Percentiles rank a stretch among this genome's conserved stretches.
Evolutionary conservation across 2,113 vertebrate species (phyloP).

Genomic region (Reinhardtius hippoglossoides): DNA sequence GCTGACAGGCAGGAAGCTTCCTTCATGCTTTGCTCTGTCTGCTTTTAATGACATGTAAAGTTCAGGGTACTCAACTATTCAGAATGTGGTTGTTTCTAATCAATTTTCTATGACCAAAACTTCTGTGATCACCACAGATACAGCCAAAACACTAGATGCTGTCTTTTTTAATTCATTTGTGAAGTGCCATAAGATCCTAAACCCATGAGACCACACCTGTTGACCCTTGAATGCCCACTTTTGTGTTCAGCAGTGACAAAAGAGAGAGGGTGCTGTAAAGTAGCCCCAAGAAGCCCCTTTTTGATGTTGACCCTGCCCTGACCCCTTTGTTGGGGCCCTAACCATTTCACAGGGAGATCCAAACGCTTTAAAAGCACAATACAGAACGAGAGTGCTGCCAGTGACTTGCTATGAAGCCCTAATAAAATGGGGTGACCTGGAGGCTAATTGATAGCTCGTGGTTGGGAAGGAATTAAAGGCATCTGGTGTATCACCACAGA

Average conservation of each 20-base stretch:
- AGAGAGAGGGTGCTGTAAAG: conserved; percentile 74
- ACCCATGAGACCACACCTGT: conserved; percentile 75
- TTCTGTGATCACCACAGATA: background rate
- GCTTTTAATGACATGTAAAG: conserved; percentile 36
- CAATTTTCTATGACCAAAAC: conserved; percentile 3
- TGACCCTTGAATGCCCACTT: conserved; percentile 69
- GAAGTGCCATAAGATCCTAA: conserved; percentile 30
- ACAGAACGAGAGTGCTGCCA: conserved; percentile 65
- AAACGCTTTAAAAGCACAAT: conserved; percentile 75
- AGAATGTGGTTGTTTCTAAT: conserved; percentile 18
- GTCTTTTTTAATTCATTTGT: conserved; percentile 29
- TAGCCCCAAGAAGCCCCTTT: conserved; percentile 61
- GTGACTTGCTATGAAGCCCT: conserved; percentile 62
- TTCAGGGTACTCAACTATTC: conserved; percentile 8
- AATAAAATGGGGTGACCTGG: conserved; percentile 80
- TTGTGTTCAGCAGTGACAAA: conserved; percentile 68
- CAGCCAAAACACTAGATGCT: conserved; percentile 5
- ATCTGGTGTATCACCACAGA: conserved; percentile 54
- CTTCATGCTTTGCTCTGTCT: conserved; percentile 25
- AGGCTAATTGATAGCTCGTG: conserved; percentile 79
- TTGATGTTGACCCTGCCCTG: conserved; percentile 78
- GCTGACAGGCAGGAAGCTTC: conserved; percentile 57
- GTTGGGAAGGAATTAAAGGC: conserved; percentile 71
- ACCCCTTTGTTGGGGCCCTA: conserved; percentile 78
- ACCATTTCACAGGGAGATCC: conserved; percentile 80